phyloP scores from a whole-genome alignment of 2,888 invertebrate genomes.

The Drosophila picticornis region DNA sequence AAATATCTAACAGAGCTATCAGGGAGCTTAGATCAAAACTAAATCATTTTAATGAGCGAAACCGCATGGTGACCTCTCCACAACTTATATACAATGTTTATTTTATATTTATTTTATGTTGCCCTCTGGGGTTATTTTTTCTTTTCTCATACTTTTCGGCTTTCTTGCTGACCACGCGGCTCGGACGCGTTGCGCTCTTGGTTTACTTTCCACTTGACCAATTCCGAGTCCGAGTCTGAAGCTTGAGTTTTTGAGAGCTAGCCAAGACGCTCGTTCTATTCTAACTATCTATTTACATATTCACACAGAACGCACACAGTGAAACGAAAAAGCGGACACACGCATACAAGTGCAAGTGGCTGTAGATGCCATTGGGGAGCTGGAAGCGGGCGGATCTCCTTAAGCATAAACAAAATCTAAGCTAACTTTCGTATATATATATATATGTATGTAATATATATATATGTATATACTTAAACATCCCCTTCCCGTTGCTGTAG shows the following conservation, averaged over 20 bases:
- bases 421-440: conserved; percentile 41
- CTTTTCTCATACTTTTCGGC: conserved; percentile 50
- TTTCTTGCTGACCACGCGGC: conserved; percentile 52
- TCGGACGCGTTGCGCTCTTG: conserved; percentile 56
- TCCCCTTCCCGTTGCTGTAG: conserved; percentile 39
- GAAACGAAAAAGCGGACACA: conserved; percentile 75
- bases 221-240: conserved; percentile 67
- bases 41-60: conserved; percentile 77
- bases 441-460: neutral
- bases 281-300: conserved; percentile 61
- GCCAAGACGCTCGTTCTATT: conserved; percentile 68
- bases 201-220: conserved; percentile 81
- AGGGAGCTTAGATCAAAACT: conserved; percentile 67
- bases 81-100: conserved; percentile 21
- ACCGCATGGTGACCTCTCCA: conserved; percentile 71
- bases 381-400: conserved; percentile 17
- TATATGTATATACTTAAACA: conserved; percentile 32
- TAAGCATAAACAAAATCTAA: conserved; percentile 57
- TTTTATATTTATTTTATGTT: conserved; percentile 18
- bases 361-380: conserved; percentile 12
- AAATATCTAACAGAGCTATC: conserved; percentile 72
- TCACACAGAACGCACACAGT: conserved; percentile 67
- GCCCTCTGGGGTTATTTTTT: conserved; percentile 8
- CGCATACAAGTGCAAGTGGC: conserved; percentile 70
- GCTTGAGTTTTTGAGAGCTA: conserved; percentile 23